Conservation (phyloP, 2,888 invertebrate species). For the Amphipoea oculea region DNA sequence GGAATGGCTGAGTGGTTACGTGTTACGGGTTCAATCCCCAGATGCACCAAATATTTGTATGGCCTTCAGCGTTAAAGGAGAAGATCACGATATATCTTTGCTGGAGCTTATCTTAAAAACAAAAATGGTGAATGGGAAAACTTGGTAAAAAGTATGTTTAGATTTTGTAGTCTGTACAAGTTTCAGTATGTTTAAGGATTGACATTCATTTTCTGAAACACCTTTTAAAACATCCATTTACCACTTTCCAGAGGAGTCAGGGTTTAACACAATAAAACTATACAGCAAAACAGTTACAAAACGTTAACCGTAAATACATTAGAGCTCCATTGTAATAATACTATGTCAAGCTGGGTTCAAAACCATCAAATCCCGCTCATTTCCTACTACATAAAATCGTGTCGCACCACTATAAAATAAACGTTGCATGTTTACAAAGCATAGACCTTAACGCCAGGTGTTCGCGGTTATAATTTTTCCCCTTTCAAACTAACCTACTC, state of each 20-base stretch:
- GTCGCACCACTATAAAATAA: constrained; percentile 49
- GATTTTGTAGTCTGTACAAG: not conserved
- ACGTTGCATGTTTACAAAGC: constrained; percentile 65
- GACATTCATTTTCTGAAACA: not conserved
- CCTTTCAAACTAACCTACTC: constrained; percentile 48
- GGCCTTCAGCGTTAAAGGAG: too few relatives aligned
- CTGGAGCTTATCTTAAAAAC: not conserved
- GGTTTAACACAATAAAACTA: not conserved
- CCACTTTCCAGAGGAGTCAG: not conserved
- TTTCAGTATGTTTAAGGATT: not conserved
- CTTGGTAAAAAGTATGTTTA: not conserved
- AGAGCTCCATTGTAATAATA: constrained; percentile 19
- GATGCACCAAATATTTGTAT: not conserved
- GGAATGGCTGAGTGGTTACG: not conserved
- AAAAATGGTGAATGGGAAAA: not conserved
- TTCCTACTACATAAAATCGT: constrained; percentile 38
- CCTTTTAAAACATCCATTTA: not conserved
- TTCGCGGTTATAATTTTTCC: constrained; percentile 63
- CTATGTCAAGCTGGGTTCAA: constrained; percentile 18
- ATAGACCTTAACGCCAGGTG: constrained; percentile 58
- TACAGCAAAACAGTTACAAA: constrained; percentile 35
- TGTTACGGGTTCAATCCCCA: not conserved
- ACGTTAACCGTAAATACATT: not conserved
- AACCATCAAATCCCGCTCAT: constrained; percentile 32
- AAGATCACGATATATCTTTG: not conserved